Conservation (phyloP, 2,113 vertebrate species). For the Macheiramphus alcinus region DNA sequence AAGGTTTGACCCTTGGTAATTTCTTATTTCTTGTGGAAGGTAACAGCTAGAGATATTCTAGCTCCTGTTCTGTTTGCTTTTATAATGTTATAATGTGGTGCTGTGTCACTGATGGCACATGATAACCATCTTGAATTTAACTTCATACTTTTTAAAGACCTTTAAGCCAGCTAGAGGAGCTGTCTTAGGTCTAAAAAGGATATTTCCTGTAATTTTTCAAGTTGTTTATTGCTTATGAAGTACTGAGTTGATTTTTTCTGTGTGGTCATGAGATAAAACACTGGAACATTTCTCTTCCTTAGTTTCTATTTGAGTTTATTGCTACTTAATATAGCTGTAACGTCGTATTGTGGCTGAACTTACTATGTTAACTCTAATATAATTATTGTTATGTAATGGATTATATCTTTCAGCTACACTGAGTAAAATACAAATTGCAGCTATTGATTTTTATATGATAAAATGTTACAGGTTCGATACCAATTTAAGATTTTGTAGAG, state of each 20-base stretch:
- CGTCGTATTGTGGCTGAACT: accelerated
- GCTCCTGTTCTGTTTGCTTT: neutral
- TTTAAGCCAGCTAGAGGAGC: neutral
- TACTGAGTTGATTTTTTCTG: neutral
- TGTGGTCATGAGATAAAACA: neutral
- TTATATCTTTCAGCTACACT: neutral
- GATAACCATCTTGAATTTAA: neutral
- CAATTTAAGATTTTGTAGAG: neutral
- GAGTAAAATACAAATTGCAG: neutral
- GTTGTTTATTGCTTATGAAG: neutral
- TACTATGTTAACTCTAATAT: neutral
- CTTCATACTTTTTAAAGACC: neutral
- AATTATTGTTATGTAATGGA: neutral
- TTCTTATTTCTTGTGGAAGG: neutral
- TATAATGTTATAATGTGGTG: neutral
- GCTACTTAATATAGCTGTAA: neutral
- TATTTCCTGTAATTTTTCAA: neutral
- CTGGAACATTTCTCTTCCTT: neutral
- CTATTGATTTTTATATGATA: neutral
- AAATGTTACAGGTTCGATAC: neutral
- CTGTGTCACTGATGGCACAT: neutral
- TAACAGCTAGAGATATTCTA: neutral
- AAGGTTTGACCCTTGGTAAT: neutral
- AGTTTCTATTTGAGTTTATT: neutral
- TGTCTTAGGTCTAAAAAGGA: neutral